These are phyloP conservation scores for Polypedilum pembai DNA, from an alignment of 1,140 invertebrate genomes.

Conservation along the genomic window DNA sequence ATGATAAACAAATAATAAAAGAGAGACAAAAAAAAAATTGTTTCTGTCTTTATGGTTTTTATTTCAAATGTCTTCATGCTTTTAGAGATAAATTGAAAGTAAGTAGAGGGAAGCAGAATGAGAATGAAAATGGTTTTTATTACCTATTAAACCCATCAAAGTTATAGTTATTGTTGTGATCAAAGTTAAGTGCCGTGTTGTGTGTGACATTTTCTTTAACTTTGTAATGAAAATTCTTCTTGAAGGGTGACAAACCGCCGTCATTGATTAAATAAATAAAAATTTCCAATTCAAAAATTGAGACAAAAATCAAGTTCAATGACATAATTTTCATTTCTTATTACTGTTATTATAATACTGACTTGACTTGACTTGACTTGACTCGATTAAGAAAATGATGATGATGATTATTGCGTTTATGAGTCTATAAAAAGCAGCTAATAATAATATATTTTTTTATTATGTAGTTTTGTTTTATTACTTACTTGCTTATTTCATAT, in stretches of 20 bases:
- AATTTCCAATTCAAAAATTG: no score
- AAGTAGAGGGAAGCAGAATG: neutral
- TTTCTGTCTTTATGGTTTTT: no score
- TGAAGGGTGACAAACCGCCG: no score
- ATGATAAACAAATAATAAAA: slow-evolving; percentile 20
- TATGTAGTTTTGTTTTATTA: slow-evolving; percentile 3
- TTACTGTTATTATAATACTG: slow-evolving; percentile 7
- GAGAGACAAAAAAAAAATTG: no score
- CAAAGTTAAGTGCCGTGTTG: slow-evolving; percentile 14
- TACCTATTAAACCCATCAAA: slow-evolving; percentile 23
- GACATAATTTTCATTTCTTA: slow-evolving; percentile 22
- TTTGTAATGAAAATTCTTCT: no score
- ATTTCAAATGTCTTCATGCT: no score
- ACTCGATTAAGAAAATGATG: slow-evolving; percentile 27
- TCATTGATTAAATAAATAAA: neutral
- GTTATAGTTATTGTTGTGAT: slow-evolving; percentile 24
- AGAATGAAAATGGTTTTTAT: neutral
- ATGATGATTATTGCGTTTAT: slow-evolving; percentile 28
- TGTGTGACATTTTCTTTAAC: no score
- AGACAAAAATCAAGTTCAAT: slow-evolving; percentile 28
- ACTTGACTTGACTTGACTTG: neutral
- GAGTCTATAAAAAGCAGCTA: slow-evolving; percentile 22
- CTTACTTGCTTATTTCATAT: no score
- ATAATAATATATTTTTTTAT: slow-evolving; percentile 13
- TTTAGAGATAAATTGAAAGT: no score